Conservation (phyloP, 2,888 invertebrate genomes). For the Suillia variegata region DNA sequence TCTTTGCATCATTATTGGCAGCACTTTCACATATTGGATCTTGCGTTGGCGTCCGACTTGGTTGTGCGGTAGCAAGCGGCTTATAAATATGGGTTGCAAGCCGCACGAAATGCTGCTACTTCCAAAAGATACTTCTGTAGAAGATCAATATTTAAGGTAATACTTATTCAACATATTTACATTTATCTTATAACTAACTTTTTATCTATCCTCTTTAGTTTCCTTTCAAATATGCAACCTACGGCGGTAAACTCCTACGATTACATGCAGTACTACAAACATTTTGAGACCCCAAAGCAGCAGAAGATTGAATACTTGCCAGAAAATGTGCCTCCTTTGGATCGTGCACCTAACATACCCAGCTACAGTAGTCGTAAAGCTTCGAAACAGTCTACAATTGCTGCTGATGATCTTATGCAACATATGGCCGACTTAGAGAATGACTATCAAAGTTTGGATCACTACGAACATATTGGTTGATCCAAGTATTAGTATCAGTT, state of each 20-base stretch:
- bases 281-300: not conserved
- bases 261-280: slow-evolving; percentile 21
- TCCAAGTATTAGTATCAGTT: too few species aligned
- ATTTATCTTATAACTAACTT: too few species aligned
- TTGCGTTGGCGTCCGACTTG: slow-evolving; percentile 38
- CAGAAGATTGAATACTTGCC: not conserved
- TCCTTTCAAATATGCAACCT: not conserved
- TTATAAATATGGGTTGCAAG: slow-evolving; percentile 21
- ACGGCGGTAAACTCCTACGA: slow-evolving; percentile 11
- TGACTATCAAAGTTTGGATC: slow-evolving; percentile 35
- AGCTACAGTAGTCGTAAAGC: not conserved
- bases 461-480: slow-evolving; percentile 38
- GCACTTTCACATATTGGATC: slow-evolving; percentile 28
- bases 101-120: slow-evolving; percentile 35
- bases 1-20: slow-evolving; percentile 34
- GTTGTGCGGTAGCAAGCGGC: slow-evolving; percentile 35
- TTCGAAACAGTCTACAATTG: not conserved
- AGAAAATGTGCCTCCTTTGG: slow-evolving; percentile 34
- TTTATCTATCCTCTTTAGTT: not conserved
- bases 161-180: too few species aligned
- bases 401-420: slow-evolving; percentile 4
- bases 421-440: slow-evolving; percentile 1
- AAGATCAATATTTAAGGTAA: too few species aligned
- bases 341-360: slow-evolving; percentile 37
- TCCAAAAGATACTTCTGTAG: slow-evolving; percentile 20